Base-by-base conservation (phyloP, 2,888 invertebrate genomes). In the Volucella zonaria region DNA sequence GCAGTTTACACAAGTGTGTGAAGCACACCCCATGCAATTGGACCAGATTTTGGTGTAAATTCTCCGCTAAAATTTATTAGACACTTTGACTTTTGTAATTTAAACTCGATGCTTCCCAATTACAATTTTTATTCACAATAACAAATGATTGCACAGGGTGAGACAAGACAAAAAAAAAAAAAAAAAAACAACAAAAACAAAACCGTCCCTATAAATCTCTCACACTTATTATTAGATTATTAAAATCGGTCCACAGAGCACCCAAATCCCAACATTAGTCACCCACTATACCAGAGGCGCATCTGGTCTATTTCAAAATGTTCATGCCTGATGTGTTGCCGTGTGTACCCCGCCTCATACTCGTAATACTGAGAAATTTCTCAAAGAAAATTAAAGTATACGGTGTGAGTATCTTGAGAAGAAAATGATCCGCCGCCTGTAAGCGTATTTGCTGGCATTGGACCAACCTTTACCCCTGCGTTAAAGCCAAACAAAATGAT, bases 291-390 rank as follows among this genome's bases (percentile, higher is more conserved):
- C 31, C 31, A 31, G 2, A 81, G 58, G 8, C n/a, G 31, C 81
- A 81, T 81, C 75, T 81, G 81, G 81, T 81, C 58, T 66, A 64
- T 70, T 81, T 81, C 75, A 75, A 81, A 70, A 31, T n/a, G 31
- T 31, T 31, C 31, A 31, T 31, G 31, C 4, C 31, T 31, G 6
- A 31, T 6, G 31, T 31, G 6, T 31, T 31, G 6, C 31, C 31
- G 31, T 31, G 31, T 31, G 31, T 31, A 31, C 31, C 31, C 31
- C 31, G 31, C 31, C 31, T 31, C 31, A 31, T 31, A 6, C 56
- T 38, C 40, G n/a, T 31, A n/a, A n/a, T 14, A 23, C 18, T 18
- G 51, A 66, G 40, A 49, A 18, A 12, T 14, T 1, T 15, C 31
- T 38, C n/a, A 62, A 47, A 49, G 6, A 4, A 23, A 62, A 23